These are phyloP conservation scores for Sebastolobus alascanus DNA, from an alignment of 2,797 vertebrate genomes.

Conservation along the genomic window DNA sequence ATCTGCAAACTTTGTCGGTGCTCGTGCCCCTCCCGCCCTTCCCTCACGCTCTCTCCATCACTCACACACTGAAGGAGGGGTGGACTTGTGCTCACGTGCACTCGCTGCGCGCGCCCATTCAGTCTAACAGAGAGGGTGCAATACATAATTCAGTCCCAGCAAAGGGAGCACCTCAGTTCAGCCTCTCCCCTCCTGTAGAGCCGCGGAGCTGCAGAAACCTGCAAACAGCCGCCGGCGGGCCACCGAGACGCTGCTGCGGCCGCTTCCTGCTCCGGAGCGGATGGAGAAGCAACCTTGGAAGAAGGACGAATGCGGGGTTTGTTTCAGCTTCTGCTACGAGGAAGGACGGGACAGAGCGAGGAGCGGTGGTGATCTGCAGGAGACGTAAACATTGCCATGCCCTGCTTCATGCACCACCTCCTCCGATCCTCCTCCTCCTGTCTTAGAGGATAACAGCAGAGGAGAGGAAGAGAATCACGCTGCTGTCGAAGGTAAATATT, in stretches of 20 bases:
- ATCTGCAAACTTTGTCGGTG: slow-evolving; percentile 37
- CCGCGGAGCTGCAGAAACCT: slow-evolving; percentile 30
- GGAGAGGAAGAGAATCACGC: background rate
- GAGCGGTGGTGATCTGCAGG: slow-evolving; percentile 17
- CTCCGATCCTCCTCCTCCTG: background rate
- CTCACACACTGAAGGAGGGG: background rate
- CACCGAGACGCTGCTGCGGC: slow-evolving; percentile 18
- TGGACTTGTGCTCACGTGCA: slow-evolving; percentile 43
- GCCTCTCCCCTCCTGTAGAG: background rate
- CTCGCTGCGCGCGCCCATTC: slow-evolving; percentile 51
- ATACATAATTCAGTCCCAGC: slow-evolving; percentile 62
- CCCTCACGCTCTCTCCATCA: slow-evolving; percentile 19
- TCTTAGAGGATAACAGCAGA: background rate
- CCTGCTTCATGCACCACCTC: slow-evolving; percentile 58
- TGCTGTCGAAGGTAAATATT: slow-evolving; percentile 22
- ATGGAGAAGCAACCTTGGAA: slow-evolving; percentile 40
- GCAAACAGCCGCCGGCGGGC: background rate
- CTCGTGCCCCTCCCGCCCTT: background rate
- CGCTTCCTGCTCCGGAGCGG: slow-evolving; percentile 23
- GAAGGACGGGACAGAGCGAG: slow-evolving; percentile 36
- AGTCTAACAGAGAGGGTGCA: slow-evolving; percentile 43
- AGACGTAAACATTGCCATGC: slow-evolving; percentile 80
- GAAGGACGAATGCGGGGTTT: slow-evolving; percentile 42
- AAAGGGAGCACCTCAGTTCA: slow-evolving; percentile 39
- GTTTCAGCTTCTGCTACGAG: slow-evolving; percentile 37